A percentile compares a stretch with the other conserved stretches of the same genome.
phyloP scores from a whole-genome alignment of 1,140 invertebrate genomes.

The Acromyrmex heyeri region DNA sequence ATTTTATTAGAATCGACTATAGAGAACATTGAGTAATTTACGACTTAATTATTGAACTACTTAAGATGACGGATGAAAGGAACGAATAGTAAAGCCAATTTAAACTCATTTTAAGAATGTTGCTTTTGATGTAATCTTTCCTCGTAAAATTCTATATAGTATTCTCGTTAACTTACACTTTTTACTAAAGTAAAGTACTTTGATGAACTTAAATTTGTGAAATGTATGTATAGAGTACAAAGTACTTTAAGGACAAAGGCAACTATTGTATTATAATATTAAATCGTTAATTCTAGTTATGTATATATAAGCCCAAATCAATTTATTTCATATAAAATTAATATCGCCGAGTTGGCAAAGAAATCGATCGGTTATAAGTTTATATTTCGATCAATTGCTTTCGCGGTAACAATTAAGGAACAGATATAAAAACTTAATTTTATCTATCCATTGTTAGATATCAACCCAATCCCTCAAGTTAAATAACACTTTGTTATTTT shows the following conservation, averaged over 20 bases:
- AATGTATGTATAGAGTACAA: background rate
- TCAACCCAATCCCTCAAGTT: too few relatives aligned
- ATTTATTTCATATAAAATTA: background rate
- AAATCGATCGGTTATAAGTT: background rate
- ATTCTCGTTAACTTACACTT: slow-evolving; percentile 17
- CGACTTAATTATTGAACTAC: slow-evolving; percentile 44
- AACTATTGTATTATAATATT: background rate
- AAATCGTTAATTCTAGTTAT: background rate
- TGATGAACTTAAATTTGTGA: background rate
- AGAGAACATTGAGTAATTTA: slow-evolving; percentile 20
- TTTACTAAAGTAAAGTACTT: background rate
- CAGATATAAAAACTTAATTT: too few relatives aligned
- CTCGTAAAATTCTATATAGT: background rate
- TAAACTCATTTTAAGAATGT: slow-evolving; percentile 29
- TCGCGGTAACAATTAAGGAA: background rate
- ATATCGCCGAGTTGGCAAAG: too few relatives aligned
- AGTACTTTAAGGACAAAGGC: background rate
- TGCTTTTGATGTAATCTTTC: slow-evolving; percentile 24
- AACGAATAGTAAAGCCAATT: slow-evolving; percentile 34
- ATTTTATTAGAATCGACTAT: slow-evolving; percentile 32
- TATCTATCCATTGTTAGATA: too few relatives aligned
- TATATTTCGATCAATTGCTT: background rate
- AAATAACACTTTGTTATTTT: too few relatives aligned
- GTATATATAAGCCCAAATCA: background rate
- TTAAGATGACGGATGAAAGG: slow-evolving; percentile 25